These are phyloP conservation scores for Pandemis cinnamomeana DNA, from an alignment of 2,888 invertebrate genomes.

Conservation along the genomic window DNA sequence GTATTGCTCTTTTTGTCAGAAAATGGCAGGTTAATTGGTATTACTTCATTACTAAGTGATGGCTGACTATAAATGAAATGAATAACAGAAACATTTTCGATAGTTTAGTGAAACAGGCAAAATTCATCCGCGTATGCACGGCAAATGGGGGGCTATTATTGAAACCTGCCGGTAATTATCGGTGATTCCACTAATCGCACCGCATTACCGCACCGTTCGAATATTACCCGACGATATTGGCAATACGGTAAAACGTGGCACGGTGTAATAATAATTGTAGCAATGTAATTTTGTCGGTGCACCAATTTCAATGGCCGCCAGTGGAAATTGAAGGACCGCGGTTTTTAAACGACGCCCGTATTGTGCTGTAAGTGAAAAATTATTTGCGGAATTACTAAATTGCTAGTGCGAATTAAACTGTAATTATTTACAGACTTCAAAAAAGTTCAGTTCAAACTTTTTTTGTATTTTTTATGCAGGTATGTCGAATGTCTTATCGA, in stretches of 20 bases:
- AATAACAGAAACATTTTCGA: too few species aligned
- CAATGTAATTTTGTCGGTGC: slow-evolving; percentile 39
- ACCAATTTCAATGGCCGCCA: slow-evolving; percentile 27
- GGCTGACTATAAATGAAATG: too few species aligned
- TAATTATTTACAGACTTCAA: neutral
- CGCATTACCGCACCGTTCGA: slow-evolving; percentile 46
- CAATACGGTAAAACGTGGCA: slow-evolving; percentile 45
- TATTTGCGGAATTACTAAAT: slow-evolving; percentile 23
- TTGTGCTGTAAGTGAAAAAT: slow-evolving; percentile 33
- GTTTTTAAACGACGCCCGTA: slow-evolving; percentile 6
- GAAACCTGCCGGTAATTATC: slow-evolving; percentile 55
- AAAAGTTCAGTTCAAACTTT: too few species aligned
- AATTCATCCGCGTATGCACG: slow-evolving; percentile 21
- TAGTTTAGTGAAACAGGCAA: slow-evolving; percentile 5
- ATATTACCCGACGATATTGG: slow-evolving; percentile 46
- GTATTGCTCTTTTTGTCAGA: too few species aligned
- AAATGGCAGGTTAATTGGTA: too few species aligned
- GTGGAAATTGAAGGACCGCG: slow-evolving; percentile 28
- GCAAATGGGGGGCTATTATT: slow-evolving; percentile 47
- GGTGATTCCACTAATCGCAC: slow-evolving; percentile 54
- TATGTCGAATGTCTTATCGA: too few species aligned
- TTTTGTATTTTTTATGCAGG: too few species aligned
- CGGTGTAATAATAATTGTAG: slow-evolving; percentile 43
- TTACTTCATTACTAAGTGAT: too few species aligned
- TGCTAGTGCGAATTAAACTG: slow-evolving; percentile 6